phyloP scores from a whole-genome alignment of 2,888 invertebrate species.

The Lithodes maja region DNA sequence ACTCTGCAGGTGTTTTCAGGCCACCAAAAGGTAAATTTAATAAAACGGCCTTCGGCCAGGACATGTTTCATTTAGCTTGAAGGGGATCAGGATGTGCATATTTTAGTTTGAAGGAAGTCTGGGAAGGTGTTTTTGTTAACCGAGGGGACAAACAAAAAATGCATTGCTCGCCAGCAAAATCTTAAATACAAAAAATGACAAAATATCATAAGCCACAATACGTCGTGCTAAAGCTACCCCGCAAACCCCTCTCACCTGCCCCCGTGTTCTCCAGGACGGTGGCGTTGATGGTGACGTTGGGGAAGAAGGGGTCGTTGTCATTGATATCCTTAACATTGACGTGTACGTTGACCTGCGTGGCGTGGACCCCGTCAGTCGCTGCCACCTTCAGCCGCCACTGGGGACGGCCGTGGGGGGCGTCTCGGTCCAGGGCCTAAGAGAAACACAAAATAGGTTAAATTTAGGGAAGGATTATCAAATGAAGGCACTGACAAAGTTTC shows the following conservation, averaged over 20 bases:
- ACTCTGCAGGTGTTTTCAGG: no score
- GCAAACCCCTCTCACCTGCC: conserved; percentile 23
- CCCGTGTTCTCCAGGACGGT: conserved; percentile 38
- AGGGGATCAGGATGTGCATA: no score
- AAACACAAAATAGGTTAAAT: neutral
- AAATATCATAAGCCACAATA: no score
- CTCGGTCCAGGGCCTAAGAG: conserved; percentile 90
- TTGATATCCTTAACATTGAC: conserved; percentile 97
- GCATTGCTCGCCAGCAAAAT: neutral
- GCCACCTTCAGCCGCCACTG: conserved; percentile 97
- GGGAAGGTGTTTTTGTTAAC: no score
- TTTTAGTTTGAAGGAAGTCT: no score
- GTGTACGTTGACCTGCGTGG: conserved; percentile 97
- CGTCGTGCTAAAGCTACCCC: no score
- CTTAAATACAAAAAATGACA: neutral
- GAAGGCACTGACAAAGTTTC: no score
- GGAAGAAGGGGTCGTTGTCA: conserved; percentile 97
- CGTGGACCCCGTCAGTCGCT: conserved; percentile 95
- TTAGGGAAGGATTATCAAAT: neutral
- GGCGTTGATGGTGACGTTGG: conserved; percentile 74
- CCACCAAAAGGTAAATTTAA: no score
- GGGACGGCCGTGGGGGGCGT: conserved; percentile 95
- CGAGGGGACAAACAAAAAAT: no score
- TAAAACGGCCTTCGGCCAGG: no score
- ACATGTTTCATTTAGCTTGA: no score